These are phyloP conservation scores for Drosophila obscura DNA, from an alignment of 1,140 invertebrate genomes.

Conservation along the genomic window DNA sequence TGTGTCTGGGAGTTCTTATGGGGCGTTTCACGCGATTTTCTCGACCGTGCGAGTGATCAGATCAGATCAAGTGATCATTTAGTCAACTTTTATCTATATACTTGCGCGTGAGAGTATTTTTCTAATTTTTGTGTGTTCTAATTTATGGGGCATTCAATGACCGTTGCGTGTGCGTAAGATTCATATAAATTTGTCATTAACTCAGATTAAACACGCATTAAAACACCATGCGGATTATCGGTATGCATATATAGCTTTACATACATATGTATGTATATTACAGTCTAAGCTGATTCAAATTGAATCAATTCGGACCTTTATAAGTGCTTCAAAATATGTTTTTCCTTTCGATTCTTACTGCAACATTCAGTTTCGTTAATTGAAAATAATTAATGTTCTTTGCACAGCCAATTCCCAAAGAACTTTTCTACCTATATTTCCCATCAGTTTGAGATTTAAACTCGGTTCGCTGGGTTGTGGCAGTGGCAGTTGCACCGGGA, in stretches of 20 bases:
- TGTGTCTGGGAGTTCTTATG: conserved; percentile 41
- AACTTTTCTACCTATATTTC: background rate
- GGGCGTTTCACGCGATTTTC: conserved; percentile 34
- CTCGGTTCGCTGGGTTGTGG: conserved; percentile 92
- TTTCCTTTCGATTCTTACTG: too few species aligned
- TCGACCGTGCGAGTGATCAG: conserved; percentile 4
- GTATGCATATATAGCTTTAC: conserved; percentile 14
- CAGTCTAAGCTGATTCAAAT: background rate
- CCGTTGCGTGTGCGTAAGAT: conserved; percentile 60
- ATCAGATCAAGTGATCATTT: background rate
- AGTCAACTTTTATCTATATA: background rate
- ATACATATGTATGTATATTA: background rate
- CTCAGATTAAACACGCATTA: conserved; percentile 21
- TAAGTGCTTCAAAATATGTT: too few species aligned
- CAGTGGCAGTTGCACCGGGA: background rate
- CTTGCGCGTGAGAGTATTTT: conserved; percentile 5
- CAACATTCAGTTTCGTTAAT: too few species aligned
- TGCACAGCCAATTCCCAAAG: background rate
- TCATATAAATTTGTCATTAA: conserved; percentile 53
- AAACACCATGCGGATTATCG: conserved; percentile 32
- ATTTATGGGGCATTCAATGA: conserved; percentile 53
- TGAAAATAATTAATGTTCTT: too few species aligned
- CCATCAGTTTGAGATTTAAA: conserved; percentile 88
- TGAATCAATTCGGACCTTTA: too few species aligned
- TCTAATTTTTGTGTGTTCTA: conserved; percentile 51